phyloP scores from a whole-genome alignment of 2,113 vertebrate species.

The Myrmecobius fasciatus region DNA sequence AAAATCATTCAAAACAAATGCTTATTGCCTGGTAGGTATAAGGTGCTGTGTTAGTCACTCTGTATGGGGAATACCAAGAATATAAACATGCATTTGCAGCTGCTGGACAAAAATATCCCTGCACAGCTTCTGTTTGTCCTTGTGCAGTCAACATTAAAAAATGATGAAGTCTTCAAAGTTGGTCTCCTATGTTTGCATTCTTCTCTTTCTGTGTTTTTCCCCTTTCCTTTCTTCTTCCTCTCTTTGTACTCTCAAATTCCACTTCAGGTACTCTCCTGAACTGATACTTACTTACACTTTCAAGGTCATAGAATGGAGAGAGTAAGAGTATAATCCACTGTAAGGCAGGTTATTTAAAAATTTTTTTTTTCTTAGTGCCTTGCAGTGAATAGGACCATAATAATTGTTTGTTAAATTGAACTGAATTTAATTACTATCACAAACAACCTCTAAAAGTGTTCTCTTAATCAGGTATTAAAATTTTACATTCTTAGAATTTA shows the following conservation, averaged over 20 bases:
- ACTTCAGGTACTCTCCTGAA: neutral
- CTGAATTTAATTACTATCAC: neutral
- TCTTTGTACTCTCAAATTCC: neutral
- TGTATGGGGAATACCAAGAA: neutral
- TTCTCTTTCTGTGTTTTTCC: neutral
- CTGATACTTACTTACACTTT: neutral
- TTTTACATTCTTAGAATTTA: neutral
- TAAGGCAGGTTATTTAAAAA: neutral
- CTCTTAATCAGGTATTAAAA: neutral
- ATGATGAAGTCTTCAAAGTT: neutral
- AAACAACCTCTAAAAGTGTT: neutral
- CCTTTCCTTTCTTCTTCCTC: neutral
- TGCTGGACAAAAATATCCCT: neutral
- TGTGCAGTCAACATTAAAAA: neutral
- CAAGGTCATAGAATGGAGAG: neutral
- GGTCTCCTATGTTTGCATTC: neutral
- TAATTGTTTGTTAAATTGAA: neutral
- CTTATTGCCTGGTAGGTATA: neutral
- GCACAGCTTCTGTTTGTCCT: neutral
- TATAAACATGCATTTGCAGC: neutral
- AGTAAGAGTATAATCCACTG: neutral
- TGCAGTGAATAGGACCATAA: neutral
- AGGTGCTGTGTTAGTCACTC: neutral
- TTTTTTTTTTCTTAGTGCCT: neutral
- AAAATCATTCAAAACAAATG: neutral